phyloP scores from a whole-genome alignment of 2,888 invertebrate genomes.

The Drepanosiphum platanoidis region DNA sequence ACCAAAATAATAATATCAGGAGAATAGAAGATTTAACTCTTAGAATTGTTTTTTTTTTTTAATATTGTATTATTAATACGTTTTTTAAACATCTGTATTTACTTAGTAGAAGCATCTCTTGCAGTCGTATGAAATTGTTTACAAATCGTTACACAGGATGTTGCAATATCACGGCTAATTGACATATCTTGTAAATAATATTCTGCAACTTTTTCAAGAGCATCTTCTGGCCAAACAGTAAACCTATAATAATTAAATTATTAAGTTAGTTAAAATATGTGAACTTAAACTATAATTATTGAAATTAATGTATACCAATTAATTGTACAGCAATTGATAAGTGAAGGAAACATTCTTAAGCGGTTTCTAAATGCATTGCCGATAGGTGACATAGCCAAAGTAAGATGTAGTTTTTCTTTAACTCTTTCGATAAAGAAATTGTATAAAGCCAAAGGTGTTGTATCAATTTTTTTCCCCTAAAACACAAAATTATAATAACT shows the following conservation, averaged over 20 bases:
- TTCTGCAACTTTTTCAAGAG: constrained; percentile 83
- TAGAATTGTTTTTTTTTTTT: too few species aligned
- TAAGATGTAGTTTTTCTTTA: constrained; percentile 85
- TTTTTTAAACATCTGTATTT: constrained; percentile 61
- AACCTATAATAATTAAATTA: constrained; percentile 70
- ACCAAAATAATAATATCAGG: too few species aligned
- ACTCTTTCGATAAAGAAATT: constrained; percentile 88
- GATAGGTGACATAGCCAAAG: constrained; percentile 91
- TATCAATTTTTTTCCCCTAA: constrained; percentile 81
- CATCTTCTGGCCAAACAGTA: constrained; percentile 90
- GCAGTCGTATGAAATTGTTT: constrained; percentile 87
- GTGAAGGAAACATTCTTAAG: constrained; percentile 91
- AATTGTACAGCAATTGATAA: constrained; percentile 95
- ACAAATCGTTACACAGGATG: constrained; percentile 80
- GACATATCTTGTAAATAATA: constrained; percentile 75
- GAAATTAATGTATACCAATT: constrained; percentile 93
- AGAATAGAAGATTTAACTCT: too few species aligned
- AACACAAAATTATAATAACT: constrained; percentile 66
- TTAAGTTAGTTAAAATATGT: neutral
- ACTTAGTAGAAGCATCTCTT: constrained; percentile 76
- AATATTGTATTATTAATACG: too few species aligned
- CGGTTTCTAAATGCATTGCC: constrained; percentile 87
- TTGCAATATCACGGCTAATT: constrained; percentile 67
- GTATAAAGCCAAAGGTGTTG: constrained; percentile 86
- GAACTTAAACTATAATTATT: too few species aligned